These are phyloP conservation scores for Montipora sp. DNA, from an alignment of 64 coral and sea anemone genomes.

Conservation along the genomic window DNA sequence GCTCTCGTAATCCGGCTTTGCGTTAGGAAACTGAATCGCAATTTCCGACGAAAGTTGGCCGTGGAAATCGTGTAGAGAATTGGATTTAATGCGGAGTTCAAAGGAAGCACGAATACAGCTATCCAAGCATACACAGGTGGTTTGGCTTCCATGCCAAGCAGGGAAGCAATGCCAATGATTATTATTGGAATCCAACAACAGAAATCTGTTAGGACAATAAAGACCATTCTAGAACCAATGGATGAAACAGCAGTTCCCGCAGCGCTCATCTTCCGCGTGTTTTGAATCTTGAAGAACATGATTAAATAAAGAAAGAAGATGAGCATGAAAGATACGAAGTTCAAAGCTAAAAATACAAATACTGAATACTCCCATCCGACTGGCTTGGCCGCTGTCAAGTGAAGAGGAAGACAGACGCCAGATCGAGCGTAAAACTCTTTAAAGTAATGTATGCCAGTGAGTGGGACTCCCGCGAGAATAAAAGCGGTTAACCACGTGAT, in stretches of 20 bases:
- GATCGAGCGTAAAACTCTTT: slow-evolving; percentile 91
- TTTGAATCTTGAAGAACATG: slow-evolving; percentile 84
- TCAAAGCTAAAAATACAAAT: slow-evolving; percentile 83
- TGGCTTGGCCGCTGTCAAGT: slow-evolving; percentile 80
- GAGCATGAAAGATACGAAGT: slow-evolving; percentile 75
- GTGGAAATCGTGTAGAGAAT: slow-evolving; percentile 90
- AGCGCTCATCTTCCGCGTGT: slow-evolving; percentile 53
- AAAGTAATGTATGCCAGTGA: slow-evolving; percentile 74
- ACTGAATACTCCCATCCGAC: slow-evolving; percentile 93
- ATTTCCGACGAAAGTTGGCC: slow-evolving; percentile 82
- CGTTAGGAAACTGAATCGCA: slow-evolving; percentile 30
- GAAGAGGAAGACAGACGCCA: slow-evolving; percentile 86
- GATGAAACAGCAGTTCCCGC: slow-evolving; percentile 48
- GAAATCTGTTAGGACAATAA: slow-evolving; percentile 93
- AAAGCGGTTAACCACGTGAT: slow-evolving; percentile 70
- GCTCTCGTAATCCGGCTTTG: background rate
- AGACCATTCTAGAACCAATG: slow-evolving; percentile 86
- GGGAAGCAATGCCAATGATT: slow-evolving; percentile 84
- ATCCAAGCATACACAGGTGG: slow-evolving; percentile 89
- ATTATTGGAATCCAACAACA: slow-evolving; percentile 95
- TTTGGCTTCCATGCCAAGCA: slow-evolving; percentile 73
- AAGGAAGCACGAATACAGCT: slow-evolving; percentile 84
- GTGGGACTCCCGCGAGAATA: slow-evolving; percentile 57
- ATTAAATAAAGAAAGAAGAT: slow-evolving; percentile 82
- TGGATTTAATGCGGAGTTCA: slow-evolving; percentile 91